Evolutionary conservation across 2,888 invertebrate genomes (phyloP).

Genomic region (Melanostoma mellinum): DNA sequence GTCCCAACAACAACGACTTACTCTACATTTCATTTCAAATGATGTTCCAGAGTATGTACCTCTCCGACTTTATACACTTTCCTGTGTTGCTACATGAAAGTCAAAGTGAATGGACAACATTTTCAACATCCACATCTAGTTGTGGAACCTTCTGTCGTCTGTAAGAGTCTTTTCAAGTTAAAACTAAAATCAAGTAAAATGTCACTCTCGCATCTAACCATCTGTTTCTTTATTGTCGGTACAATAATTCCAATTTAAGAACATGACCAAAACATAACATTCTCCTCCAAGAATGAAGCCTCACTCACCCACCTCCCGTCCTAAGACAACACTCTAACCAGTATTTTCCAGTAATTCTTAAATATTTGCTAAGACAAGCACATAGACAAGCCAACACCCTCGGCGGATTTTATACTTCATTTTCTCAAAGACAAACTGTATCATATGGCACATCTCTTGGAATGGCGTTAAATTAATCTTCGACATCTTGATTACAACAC

Average conservation of each 20-base stretch:
- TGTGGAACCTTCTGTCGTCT: too few relatives aligned
- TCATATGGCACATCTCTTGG: conserved; percentile 53
- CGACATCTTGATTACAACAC: conserved; percentile 65
- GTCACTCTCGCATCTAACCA: conserved; percentile 3
- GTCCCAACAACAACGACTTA: too few relatives aligned
- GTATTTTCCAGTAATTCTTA: not conserved
- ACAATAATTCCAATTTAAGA: conserved; percentile 3
- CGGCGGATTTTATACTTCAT: conserved; percentile 32
- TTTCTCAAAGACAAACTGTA: conserved; percentile 41
- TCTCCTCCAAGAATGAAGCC: not conserved
- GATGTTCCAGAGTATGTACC: too few relatives aligned
- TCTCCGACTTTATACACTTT: too few relatives aligned
- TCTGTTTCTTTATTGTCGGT: conserved; percentile 9
- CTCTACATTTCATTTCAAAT: too few relatives aligned
- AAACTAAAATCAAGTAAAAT: not conserved
- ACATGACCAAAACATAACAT: not conserved
- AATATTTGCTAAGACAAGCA: conserved; percentile 17
- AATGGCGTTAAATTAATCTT: conserved; percentile 61
- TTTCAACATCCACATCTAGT: too few relatives aligned
- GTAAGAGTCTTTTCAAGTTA: not conserved
- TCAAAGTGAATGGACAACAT: not conserved
- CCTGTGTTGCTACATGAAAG: too few relatives aligned
- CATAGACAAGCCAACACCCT: conserved; percentile 14
- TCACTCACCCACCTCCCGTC: not conserved
- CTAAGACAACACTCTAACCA: not conserved